Base-by-base conservation (phyloP, 1,140 invertebrate species). In the Drosophila orena region DNA sequence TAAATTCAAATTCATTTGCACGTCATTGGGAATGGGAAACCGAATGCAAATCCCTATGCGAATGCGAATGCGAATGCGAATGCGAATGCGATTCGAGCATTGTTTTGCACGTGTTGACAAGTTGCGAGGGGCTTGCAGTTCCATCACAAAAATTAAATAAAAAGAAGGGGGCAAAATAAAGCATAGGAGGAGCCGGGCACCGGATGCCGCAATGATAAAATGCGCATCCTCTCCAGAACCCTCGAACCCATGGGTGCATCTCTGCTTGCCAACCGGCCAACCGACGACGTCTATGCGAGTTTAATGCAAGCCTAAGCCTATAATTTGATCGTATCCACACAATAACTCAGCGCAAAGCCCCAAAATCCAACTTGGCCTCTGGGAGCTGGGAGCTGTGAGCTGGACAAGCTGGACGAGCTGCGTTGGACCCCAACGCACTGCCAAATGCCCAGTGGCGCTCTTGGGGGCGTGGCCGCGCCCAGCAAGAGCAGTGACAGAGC, bases 261-360 rank as follows among this genome's bases (percentile, higher is more conserved):
- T 20, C 7, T 17, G 17, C 4, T 12, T 1, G 44, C n/a, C n/a
- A n/a, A n/a, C n/a, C 24, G 27, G 5, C 24, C 40, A 52, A 17
- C 50, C 59, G 52, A 37, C 55, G 74, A 71, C 62, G 58, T 88
- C 84, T 73, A 88, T 88, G 83, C 84, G 83, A 89, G 60, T 89
- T 88, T 88, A 89, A 88, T 88, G 77, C 84, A 64, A 76, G 50
- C 62, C 76, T 62, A 89, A 89, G 84, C 84, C 84, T 89, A 89
- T 89, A 89, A 89, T 89, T 89, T 89, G 84, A 89, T 89, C 79
- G 77, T 88, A 91, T 91, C 88, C 88, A 91, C 69, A 75, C 77
- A 80, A 91, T 91, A 91, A 91, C 77, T 91, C 88, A 84, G 47
- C 8, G 10, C 43, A 84, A 44, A 6, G 10, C 14, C 7, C 59